Evolutionary conservation across 2,113 vertebrate species (phyloP), one percentile per base, ranked within the genome.

Genomic region (Grammomys dolichurus): DNA sequence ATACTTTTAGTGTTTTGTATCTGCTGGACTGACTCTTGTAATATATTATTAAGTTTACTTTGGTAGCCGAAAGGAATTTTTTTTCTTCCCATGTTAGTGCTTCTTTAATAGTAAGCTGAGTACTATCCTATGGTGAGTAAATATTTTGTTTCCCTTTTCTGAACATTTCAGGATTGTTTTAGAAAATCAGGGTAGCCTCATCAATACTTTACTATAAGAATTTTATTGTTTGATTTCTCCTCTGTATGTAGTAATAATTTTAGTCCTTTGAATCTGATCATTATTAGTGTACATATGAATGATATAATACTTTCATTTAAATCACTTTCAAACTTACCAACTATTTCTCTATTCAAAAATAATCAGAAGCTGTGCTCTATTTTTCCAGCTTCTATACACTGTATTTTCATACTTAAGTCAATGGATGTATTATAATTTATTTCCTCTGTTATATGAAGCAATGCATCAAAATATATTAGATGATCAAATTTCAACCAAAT

Each of bases 1-100:
- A 43, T 3, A 51, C 2, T 31, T 24, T 40, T 28, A 46, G 7
- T 19, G 5, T 70, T 90, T 78, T 58, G 4, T 70, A 31, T 81
- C 16, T 24, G 0, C 24, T 2, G 1, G 3, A n/a, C 11, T 51
- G 51, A 56, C 2, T 36, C 3, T 24, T 51, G 1, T 12, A 36
- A 26, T 36, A 69, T 22, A 36, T 48, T 6, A 22, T 48, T 36
- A 67, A 43, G 40, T 17, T 31, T 56, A 63, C 40, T 43, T 78
- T 94, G 4, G n/a, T n/a, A 58, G 77, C 31, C n/a, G 56, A 80
- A 72, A 2, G 1, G 4, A 75, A 70, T 1, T 58, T 16, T 76
- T 76, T 94, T 90, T 43, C 14, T 73, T 81, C 60, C 46, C 7
- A 87, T 69, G 19, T 69, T 58, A 51, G 63, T 1, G 67, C 76